Conservation (phyloP, 1,140 invertebrate species). For the Drosophila teissieri region DNA sequence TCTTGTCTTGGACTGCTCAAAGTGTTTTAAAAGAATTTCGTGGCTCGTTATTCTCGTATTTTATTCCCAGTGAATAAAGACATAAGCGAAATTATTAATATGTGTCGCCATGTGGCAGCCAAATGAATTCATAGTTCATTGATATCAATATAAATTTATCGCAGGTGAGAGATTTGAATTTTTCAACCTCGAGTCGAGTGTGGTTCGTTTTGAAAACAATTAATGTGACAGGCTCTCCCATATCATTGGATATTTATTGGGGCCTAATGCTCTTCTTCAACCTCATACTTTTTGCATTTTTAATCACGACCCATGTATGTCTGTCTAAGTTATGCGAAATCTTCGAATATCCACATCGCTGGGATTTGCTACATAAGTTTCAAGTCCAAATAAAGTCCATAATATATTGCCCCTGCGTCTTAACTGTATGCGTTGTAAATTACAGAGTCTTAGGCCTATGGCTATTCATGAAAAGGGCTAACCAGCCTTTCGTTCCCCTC, state of each 20-base stretch:
- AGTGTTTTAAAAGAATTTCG: conserved; percentile 37
- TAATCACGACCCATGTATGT: conserved; percentile 28
- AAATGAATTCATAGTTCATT: conserved; percentile 65
- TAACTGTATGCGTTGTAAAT: conserved; percentile 80
- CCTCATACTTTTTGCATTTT: conserved; percentile 69
- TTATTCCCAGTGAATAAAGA: conserved; percentile 57
- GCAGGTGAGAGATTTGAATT: conserved; percentile 9
- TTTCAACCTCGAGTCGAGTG: conserved; percentile 19
- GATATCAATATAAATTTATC: conserved; percentile 62
- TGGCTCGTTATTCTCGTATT: not conserved
- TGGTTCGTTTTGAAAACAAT: conserved; percentile 42
- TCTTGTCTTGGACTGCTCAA: conserved; percentile 53
- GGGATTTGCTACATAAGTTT: conserved; percentile 40
- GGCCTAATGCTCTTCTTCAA: conserved; percentile 20
- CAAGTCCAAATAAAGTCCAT: conserved; percentile 64
- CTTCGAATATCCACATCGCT: conserved; percentile 4
- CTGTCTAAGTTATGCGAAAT: conserved; percentile 71
- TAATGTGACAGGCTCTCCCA: conserved; percentile 47
- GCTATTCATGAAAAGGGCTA: conserved; percentile 54
- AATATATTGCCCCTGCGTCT: conserved; percentile 59
- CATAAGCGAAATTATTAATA: conserved; percentile 62
- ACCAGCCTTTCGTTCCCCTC: conserved; percentile 21
- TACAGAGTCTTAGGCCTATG: conserved; percentile 52
- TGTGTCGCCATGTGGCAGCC: conserved; percentile 49
- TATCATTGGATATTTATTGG: conserved; percentile 66